These are phyloP conservation scores for Lasiurus cinereus DNA, from an alignment of 2,113 vertebrate species.

Conservation along the genomic window DNA sequence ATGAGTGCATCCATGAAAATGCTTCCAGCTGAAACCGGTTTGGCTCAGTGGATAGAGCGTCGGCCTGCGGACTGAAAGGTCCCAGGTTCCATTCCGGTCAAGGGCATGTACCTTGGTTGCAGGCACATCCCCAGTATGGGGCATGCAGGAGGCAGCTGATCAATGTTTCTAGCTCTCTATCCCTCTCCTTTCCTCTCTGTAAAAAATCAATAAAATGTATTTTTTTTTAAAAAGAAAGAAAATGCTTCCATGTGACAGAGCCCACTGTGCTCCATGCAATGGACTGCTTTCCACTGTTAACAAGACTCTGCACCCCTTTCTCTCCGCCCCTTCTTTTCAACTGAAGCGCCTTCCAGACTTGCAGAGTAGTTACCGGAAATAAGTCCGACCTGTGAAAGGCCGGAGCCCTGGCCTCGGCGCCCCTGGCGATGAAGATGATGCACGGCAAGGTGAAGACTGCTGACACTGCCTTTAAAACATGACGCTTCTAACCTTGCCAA, in stretches of 20 bases:
- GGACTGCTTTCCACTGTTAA: constrained; percentile 67
- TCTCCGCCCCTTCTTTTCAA: constrained; percentile 71
- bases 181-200: no score
- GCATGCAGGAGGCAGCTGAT: no score
- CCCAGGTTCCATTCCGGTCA: no score
- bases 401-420: constrained; percentile 65
- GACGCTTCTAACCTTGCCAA: constrained; percentile 60
- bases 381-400: constrained; percentile 30
- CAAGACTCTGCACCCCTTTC: constrained; percentile 75
- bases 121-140: no score
- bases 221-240: background rate
- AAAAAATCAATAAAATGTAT: no score
- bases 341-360: constrained; percentile 58
- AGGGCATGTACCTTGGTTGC: no score
- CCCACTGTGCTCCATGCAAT: constrained; percentile 80
- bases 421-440: constrained; percentile 67
- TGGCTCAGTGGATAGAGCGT: no score
- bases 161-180: no score
- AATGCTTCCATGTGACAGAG: constrained; percentile 82
- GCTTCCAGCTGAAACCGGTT: no score
- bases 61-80: no score
- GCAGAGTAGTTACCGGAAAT: constrained; percentile 67
- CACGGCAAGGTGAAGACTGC: constrained; percentile 32
- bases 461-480: constrained; percentile 55
- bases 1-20: constrained; percentile 81